A percentile compares a stretch with the other conserved stretches of the same genome.
Evolutionary conservation across 2,888 invertebrate species (phyloP).

Genomic region (Alentia gelatinosa): DNA sequence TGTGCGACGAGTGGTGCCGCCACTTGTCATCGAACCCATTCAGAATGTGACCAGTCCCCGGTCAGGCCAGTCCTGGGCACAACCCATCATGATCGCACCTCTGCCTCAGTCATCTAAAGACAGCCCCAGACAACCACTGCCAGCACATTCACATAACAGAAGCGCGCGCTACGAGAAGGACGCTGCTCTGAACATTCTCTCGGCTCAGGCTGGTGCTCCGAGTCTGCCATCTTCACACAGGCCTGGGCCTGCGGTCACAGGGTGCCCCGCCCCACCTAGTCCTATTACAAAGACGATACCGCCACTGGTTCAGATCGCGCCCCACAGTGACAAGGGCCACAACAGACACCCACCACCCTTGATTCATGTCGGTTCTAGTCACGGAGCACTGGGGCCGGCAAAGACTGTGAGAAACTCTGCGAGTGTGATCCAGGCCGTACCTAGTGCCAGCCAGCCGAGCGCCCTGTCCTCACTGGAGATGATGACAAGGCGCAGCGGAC

Average conservation of each 20-base stretch:
- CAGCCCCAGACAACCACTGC: background rate
- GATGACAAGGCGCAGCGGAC: slow-evolving; percentile 28
- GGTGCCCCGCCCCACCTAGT: background rate
- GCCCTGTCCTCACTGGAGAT: slow-evolving; percentile 23
- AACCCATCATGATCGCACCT: background rate
- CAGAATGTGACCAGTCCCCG: background rate
- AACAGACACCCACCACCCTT: background rate
- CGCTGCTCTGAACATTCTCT: background rate
- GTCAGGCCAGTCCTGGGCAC: background rate
- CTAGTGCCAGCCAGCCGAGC: background rate
- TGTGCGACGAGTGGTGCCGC: background rate
- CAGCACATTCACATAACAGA: slow-evolving; percentile 24
- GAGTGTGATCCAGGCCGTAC: background rate
- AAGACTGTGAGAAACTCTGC: background rate
- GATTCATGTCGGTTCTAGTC: slow-evolving; percentile 10
- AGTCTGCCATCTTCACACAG: background rate
- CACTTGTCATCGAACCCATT: slow-evolving; percentile 24
- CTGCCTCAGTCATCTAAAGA: background rate
- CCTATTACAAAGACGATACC: slow-evolving; percentile 25
- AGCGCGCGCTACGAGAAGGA: background rate
- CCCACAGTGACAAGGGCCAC: background rate
- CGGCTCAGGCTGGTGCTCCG: background rate
- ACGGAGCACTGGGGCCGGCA: background rate
- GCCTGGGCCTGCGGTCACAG: background rate
- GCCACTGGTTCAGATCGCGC: background rate